phyloP scores from a whole-genome alignment of 2,797 vertebrate species.

The Silurus lanzhouensis region DNA sequence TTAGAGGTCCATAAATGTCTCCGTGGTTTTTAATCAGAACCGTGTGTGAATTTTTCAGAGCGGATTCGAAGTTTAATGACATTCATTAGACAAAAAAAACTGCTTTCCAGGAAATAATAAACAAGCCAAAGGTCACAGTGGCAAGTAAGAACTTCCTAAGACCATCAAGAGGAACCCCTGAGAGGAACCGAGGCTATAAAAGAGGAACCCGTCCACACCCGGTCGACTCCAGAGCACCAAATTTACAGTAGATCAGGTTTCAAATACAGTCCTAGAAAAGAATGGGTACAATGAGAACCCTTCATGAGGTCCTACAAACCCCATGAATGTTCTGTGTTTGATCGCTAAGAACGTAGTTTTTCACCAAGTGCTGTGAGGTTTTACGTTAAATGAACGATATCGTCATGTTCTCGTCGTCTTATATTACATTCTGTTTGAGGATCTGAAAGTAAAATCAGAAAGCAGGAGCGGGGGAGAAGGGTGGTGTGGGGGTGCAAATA shows the following conservation, averaged over 20 bases:
- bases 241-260: neutral
- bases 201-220: neutral
- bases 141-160: neutral
- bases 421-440: neutral
- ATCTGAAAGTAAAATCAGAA: neutral
- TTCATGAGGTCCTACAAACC: no score
- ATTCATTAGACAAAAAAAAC: neutral
- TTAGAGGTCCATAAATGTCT: neutral
- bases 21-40: neutral
- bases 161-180: neutral
- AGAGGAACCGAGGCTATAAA: neutral
- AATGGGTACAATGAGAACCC: no score
- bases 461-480: no score
- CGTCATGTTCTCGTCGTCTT: neutral
- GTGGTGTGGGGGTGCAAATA: neutral
- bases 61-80: neutral
- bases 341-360: neutral
- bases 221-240: neutral
- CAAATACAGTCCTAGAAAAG: neutral
- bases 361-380: neutral
- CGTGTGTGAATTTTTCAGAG: neutral
- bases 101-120: slow-evolving; percentile 6
- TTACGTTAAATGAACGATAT: neutral
- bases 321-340: no score
- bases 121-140: neutral